These are phyloP conservation scores for Clarias macrocephalus DNA, from an alignment of 2,113 vertebrate species.

Conservation along the genomic window DNA sequence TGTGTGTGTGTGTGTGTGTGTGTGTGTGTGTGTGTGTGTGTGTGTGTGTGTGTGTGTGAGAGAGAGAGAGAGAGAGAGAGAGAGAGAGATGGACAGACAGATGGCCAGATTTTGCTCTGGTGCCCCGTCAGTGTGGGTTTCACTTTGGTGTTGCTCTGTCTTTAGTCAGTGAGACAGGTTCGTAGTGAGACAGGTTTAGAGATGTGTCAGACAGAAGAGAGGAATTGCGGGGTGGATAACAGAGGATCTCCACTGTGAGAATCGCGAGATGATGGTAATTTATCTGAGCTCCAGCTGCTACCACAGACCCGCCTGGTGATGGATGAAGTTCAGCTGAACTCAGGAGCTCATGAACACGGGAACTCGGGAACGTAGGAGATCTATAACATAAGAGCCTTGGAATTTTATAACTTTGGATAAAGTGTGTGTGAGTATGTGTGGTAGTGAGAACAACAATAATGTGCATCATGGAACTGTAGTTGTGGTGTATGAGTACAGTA, in stretches of 20 bases:
- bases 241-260: not conserved
- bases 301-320: not conserved
- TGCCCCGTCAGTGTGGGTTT: not conserved
- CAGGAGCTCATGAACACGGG: too few relatives aligned
- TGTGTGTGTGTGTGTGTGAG: not conserved
- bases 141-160: not conserved
- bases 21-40: not conserved
- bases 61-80: not conserved
- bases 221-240: slow-evolving; percentile 17
- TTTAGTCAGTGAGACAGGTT: slow-evolving; percentile 1
- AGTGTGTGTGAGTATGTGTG: too few relatives aligned
- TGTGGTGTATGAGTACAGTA: too few relatives aligned
- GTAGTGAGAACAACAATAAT: too few relatives aligned
- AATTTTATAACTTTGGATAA: too few relatives aligned
- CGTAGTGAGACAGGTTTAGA: too few relatives aligned
- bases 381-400: too few relatives aligned
- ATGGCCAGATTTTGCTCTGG: not conserved
- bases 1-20: not conserved
- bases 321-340: not conserved
- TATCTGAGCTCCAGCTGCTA: slow-evolving; percentile 10
- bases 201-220: not conserved
- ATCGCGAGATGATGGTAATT: slow-evolving; percentile 5
- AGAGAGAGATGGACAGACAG: not conserved
- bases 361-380: not conserved
- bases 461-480: too few relatives aligned